These are phyloP conservation scores for Callipepla squamata DNA, from an alignment of 2,113 vertebrate species.

Conservation along the genomic window DNA sequence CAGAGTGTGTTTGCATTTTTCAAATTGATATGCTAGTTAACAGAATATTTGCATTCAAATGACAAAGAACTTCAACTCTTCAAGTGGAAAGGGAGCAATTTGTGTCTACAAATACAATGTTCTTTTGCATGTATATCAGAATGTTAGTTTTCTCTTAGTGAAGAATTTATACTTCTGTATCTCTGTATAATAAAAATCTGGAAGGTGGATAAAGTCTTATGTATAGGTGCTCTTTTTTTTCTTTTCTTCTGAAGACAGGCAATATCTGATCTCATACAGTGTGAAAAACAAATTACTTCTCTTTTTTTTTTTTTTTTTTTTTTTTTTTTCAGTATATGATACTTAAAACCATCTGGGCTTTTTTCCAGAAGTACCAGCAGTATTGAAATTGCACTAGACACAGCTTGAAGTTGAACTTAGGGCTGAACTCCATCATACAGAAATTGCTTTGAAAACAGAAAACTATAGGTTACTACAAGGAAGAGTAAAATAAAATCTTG, in stretches of 20 bases:
- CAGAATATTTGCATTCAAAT: background rate
- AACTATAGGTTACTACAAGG: background rate
- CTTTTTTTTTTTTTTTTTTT: background rate
- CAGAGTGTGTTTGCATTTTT: background rate
- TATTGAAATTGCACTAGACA: slow-evolving; percentile 1
- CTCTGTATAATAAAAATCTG: background rate
- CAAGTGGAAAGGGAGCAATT: background rate
- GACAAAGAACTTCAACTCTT: background rate
- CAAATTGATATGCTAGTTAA: background rate
- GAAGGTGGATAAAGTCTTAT: background rate
- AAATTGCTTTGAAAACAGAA: slow-evolving; percentile 40
- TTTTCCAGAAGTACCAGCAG: slow-evolving; percentile 20
- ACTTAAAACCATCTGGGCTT: background rate
- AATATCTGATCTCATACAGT: background rate
- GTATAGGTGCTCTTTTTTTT: background rate
- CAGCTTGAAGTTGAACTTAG: slow-evolving; percentile 52
- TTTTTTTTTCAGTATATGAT: background rate
- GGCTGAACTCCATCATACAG: slow-evolving; percentile 32
- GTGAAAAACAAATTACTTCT: background rate
- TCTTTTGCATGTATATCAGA: background rate
- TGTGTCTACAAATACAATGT: background rate
- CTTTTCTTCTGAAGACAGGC: background rate
- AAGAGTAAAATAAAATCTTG: slow-evolving; percentile 28
- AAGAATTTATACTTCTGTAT: background rate
- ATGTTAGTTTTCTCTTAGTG: background rate